Evolutionary conservation across 2,888 invertebrate species (phyloP).

Genomic region (Buathra laborator): DNA sequence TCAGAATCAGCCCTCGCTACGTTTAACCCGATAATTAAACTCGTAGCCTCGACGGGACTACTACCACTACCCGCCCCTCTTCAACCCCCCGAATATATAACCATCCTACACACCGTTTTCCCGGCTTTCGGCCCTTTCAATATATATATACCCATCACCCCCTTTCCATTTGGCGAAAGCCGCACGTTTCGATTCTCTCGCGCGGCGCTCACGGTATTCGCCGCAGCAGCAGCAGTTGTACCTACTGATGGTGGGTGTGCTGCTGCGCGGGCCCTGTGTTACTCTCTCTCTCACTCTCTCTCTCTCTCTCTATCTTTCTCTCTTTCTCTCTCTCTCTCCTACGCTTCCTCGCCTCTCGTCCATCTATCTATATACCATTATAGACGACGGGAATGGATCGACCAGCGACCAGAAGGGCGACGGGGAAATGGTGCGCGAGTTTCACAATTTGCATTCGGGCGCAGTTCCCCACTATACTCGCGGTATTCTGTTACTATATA

Average conservation of each 20-base stretch:
- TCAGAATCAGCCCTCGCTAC: conserved; percentile 85
- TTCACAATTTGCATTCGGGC: conserved; percentile 81
- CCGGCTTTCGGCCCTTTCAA: conserved; percentile 40
- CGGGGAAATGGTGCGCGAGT: conserved; percentile 82
- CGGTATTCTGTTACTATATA: neutral
- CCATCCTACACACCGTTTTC: conserved; percentile 42
- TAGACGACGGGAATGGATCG: conserved; percentile 66
- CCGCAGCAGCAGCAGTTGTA: conserved; percentile 20
- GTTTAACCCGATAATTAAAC: conserved; percentile 85
- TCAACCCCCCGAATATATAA: conserved; percentile 49
- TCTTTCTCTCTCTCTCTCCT: conserved; percentile 8
- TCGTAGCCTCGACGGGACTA: conserved; percentile 73
- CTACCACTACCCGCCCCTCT: conserved; percentile 42
- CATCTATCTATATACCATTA: conserved; percentile 55
- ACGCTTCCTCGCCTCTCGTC: conserved; percentile 24
- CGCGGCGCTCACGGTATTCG: conserved; percentile 46
- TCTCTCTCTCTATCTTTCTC: conserved; percentile 20
- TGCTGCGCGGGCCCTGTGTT: conserved; percentile 9
- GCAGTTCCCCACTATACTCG: conserved; percentile 54
- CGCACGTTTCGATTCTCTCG: conserved; percentile 62
- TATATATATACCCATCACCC: neutral
- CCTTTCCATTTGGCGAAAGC: conserved; percentile 15
- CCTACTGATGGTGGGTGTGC: conserved; percentile 20
- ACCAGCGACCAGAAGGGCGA: conserved; percentile 70
- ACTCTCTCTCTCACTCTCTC: conserved; percentile 7